Evolutionary conservation across 2,797 vertebrate species (phyloP), one percentile per base, ranked within the genome.

Genomic region (Pseudochirops corinnae): DNA sequence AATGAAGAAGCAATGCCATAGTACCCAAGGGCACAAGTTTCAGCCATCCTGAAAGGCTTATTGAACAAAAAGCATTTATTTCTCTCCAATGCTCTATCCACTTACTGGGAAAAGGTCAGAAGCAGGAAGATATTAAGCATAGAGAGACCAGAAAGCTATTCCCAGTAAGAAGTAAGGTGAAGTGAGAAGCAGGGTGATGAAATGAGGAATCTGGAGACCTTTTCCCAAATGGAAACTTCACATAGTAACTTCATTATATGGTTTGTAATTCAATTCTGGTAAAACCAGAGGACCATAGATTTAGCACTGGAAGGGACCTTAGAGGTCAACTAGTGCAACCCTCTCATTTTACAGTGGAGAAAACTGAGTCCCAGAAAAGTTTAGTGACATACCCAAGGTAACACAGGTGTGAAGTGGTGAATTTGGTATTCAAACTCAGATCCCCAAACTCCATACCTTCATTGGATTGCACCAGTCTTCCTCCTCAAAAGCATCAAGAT

Each of bases 131-230:
- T 57, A 9, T 3, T 16, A 13, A 0, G 31, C 90, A 52, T 0
- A 21, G 91, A 74, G n/a, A 74, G 24, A 16, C 0, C 2, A 6
- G 56, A 18, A 5, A 2, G 55, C 87, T 21, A 21, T 18, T 52
- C 56, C 67, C 11, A 0, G n/a, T 0, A 0, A 82, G 18, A 82
- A 82, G 5, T 39, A 39, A 82, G n/a, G 18, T 3, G 28, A 21
- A 21, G 24, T 58, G 31, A 31, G 0, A 7, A 14, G 21, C 55
- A 4, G 82, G 56, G 5, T 31, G 14, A 21, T 10, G n/a, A n/a
- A 10, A 0, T 4, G 60, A 82, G 52, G 0, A 5, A 13, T 10
- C 21, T 5, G 11, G 55, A 39, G 16, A 1, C 0, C 0, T 1
- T 6, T 6, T 82, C 24, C 29, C n/a, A 3, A 39, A 4, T 0